Conservation (phyloP, 2,888 invertebrate genomes). For the Platycnemis pennipes region DNA sequence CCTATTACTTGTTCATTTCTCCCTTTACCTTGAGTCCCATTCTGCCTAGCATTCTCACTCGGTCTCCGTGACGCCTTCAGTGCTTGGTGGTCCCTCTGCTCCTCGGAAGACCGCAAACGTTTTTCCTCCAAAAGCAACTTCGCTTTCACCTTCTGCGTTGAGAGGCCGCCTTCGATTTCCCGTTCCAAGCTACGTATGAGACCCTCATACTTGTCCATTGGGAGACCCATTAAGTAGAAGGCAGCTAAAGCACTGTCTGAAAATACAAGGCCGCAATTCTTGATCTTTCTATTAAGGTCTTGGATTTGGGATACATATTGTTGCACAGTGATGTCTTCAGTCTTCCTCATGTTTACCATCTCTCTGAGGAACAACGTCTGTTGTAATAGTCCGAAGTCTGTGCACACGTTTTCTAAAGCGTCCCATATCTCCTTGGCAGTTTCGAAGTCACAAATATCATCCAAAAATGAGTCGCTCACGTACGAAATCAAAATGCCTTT, state of each 20-base stretch:
- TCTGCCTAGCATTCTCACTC: too few species aligned
- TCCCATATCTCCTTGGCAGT: slow-evolving; percentile 30
- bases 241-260: not conserved
- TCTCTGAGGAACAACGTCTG: not conserved
- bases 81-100: not conserved
- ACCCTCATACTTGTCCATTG: not conserved
- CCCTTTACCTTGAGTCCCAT: not conserved
- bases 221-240: not conserved
- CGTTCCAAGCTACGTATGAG: not conserved
- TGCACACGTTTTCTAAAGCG: slow-evolving; percentile 1
- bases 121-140: not conserved
- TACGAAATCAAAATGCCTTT: not conserved
- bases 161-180: not conserved
- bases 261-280: not conserved
- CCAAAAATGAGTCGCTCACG: not conserved
- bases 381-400: not conserved
- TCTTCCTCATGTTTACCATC: not conserved
- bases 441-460: not conserved
- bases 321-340: not conserved
- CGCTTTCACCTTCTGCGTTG: not conserved
- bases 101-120: not conserved
- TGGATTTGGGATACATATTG: not conserved
- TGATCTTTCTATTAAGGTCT: not conserved
- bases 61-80: not conserved
- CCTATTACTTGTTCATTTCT: not conserved